Base-by-base conservation (phyloP, 1,140 invertebrate genomes). In the Leptinotarsa texana region DNA sequence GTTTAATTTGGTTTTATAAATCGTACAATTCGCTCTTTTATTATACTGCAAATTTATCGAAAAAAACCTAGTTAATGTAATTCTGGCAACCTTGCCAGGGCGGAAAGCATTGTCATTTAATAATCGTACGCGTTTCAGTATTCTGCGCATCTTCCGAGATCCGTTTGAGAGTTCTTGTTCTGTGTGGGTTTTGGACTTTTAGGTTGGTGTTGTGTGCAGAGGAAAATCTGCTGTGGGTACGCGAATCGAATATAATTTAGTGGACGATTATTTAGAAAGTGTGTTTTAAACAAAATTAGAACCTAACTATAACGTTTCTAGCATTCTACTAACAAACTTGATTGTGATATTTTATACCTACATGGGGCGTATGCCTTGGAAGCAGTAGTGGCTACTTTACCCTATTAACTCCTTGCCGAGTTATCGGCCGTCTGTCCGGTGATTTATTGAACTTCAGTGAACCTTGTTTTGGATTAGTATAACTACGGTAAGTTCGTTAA, bases 341-440 rank as follows among this genome's bases (percentile, higher is more conserved):
- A 63, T 48, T 73, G 63, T 73, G 71, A 65, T 73, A 71, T 71
- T 27, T 24, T 27, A 49, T 8, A 33, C 62, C 33, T 62, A 65
- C 33, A 83, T 83, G 81, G 81, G 82, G 80, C 81, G 80, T 82
- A 81, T 80, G 77, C 81, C 79, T 72, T 77, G 66, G 67, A 72
- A 69, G 77, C 75, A 73, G 69, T 24, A 78, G 80, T 80, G 76
- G 69, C 48, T 74, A 74, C 62, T 75, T 72, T 75, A 49, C 22
- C 66, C 66, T 68, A 42, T 71, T 11, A 62, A 71, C 48, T 71
- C 13, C 57, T 62, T 48, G 69, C 51, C 22, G 51, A 71, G 69
- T 49, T 24, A 57, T 71, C 69, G 49, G 18, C 49, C 63, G 68
- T 74, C 71, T 67, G 24, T 47, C 71, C 69, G 71, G 70, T 72